Conservation (phyloP, 1,140 invertebrate species). For the Trichonephila inaurata region DNA sequence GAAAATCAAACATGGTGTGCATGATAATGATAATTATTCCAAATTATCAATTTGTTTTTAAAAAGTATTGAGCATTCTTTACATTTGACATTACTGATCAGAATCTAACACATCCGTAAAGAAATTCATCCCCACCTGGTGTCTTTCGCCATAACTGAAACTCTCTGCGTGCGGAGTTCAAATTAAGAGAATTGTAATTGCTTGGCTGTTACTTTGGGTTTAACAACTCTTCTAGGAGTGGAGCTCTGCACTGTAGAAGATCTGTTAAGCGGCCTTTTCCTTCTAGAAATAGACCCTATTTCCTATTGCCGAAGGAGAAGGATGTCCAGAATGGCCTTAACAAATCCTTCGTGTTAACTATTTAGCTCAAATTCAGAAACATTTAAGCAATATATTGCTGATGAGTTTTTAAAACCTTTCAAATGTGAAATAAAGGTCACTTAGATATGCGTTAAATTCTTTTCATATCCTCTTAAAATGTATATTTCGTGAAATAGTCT, state of each 20-base stretch:
- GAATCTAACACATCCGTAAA: neutral
- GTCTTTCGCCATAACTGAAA: conserved; percentile 59
- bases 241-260: conserved; percentile 9
- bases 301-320: conserved; percentile 18
- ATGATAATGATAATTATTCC: no score
- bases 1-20: no score
- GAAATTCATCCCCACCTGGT: conserved; percentile 4
- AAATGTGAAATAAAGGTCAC: no score
- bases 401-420: no score
- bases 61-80: neutral
- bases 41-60: no score
- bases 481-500: no score
- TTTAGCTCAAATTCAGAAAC: neutral
- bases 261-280: neutral
- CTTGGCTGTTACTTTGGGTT: conserved; percentile 58
- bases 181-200: conserved; percentile 75
- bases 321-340: neutral
- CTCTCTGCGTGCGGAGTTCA: conserved; percentile 57
- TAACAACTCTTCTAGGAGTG: conserved; percentile 58
- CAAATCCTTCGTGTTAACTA: neutral
- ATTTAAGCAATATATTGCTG: neutral
- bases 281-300: neutral
- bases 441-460: no score
- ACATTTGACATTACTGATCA: neutral
- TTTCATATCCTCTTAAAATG: no score